Evolutionary conservation across 2,113 vertebrate genomes (phyloP).

Genomic region (Morone chrysops): DNA sequence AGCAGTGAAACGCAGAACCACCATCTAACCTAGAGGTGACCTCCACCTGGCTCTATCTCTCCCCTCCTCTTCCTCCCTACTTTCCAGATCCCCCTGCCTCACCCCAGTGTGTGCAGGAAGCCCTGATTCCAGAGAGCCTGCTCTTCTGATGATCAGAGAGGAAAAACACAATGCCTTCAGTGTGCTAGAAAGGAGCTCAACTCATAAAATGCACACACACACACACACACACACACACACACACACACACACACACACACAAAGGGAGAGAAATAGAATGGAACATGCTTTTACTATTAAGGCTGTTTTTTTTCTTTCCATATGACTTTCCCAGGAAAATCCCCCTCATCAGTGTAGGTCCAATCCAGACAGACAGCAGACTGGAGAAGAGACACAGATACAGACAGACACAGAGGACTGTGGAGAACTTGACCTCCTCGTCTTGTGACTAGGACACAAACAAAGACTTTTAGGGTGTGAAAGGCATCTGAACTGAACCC

Average conservation of each 20-base stretch:
- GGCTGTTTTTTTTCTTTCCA: constrained; percentile 76
- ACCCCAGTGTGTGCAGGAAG: constrained; percentile 77
- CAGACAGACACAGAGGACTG: constrained; percentile 51
- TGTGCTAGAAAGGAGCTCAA: constrained; percentile 75
- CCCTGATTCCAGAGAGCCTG: constrained; percentile 64
- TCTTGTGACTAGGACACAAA: constrained; percentile 36
- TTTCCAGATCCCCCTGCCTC: constrained; percentile 61
- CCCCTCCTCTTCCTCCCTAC: neutral
- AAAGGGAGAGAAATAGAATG: constrained; percentile 72
- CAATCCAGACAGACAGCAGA: constrained; percentile 78
- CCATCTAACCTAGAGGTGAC: constrained; percentile 42
- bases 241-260: constrained; percentile 44
- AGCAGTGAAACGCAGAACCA: constrained; percentile 7
- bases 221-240: constrained; percentile 39
- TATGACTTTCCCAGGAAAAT: constrained; percentile 84
- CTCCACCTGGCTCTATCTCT: constrained; percentile 40
- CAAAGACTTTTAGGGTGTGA: constrained; percentile 49
- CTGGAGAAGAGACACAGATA: constrained; percentile 62
- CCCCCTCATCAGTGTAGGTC: constrained; percentile 78
- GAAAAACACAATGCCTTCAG: constrained; percentile 80
- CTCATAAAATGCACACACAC: constrained; percentile 76
- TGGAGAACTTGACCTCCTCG: constrained; percentile 37
- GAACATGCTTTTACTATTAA: constrained; percentile 84
- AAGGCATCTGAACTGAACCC: constrained; percentile 13
- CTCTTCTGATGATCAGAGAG: constrained; percentile 76